phyloP scores from a whole-genome alignment of 2,888 invertebrate species.

The Heteromurus nitidus region DNA sequence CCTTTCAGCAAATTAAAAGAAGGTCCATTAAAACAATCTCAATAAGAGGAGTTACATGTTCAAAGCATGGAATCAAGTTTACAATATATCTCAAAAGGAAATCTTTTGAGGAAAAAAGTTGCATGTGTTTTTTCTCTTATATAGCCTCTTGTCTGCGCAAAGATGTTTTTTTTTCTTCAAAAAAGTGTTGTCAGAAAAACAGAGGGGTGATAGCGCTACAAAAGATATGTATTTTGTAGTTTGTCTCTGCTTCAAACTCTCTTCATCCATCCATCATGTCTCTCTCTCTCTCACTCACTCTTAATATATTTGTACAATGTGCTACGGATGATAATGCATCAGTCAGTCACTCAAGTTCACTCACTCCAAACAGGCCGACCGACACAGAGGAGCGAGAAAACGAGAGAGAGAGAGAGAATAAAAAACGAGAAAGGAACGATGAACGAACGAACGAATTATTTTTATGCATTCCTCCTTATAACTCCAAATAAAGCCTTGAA shows the following conservation, averaged over 20 bases:
- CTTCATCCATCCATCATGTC: slow-evolving; percentile 19
- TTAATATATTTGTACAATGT: too few species aligned
- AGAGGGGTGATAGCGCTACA: neutral
- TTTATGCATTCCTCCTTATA: neutral
- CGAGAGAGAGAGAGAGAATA: neutral
- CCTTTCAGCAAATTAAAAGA: slow-evolving; percentile 1
- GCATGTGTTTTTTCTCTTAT: neutral
- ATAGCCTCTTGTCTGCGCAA: neutral
- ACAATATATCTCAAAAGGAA: too few species aligned
- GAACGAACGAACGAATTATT: neutral
- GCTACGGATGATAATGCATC: too few species aligned
- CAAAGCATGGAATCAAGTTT: too few species aligned
- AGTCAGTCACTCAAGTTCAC: slow-evolving; percentile 28
- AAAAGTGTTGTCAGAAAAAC: too few species aligned
- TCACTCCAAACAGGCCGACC: slow-evolving; percentile 1
- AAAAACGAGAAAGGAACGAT: too few species aligned
- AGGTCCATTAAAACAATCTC: slow-evolving; percentile 1
- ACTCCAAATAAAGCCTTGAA: slow-evolving; percentile 27
- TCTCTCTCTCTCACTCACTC: too few species aligned
- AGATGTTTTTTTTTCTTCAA: neutral
- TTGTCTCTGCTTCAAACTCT: neutral
- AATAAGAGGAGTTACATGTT: too few species aligned
- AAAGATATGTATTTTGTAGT: neutral
- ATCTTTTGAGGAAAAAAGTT: too few species aligned
- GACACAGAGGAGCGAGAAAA: neutral